Evolutionary conservation across 2,797 vertebrate genomes (phyloP), one percentile per base, ranked within the genome.

Genomic region (Hephaestus fuliginosus): DNA sequence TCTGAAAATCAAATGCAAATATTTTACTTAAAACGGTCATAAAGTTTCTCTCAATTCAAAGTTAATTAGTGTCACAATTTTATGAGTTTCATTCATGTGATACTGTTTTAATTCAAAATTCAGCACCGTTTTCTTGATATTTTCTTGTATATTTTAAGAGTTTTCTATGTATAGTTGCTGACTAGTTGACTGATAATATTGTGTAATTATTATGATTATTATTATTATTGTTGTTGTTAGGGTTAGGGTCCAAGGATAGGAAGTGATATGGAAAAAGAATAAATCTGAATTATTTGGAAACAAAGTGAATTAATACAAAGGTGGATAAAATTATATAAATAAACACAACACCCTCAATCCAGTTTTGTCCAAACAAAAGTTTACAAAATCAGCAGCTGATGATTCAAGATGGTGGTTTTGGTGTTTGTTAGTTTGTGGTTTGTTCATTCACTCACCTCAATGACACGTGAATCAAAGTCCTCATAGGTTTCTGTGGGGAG

Each of bases 381-480:
- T 36, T 14, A 67, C 3, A 43, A 20, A 25, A 9, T 13, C 39
- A 28, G 67, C 17, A 18, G 39, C 43, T 60, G 44, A 62, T 3
- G 22, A 22, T 39, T 60, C 9, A 39, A 18, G 52, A 30, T 13
- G 11, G 12, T 3, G 25, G 1, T 70, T 20, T 65, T 18, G 20
- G 12, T n/a, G n/a, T 7, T 4, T 25, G 11, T 58, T 10, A 36
- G 14, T 33, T 11, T 22, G 4, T 28, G 22, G 11, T 53, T 58
- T 61, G 25, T 63, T 69, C 18, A 7, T 15, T 58, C 3, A 86
- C 97, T 96, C 92, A 99, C 98, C 97, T 99, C 97, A 67, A 99
- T 96, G 84, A 99, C 91, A 57, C 97, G 95, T 1, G 97, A 90
- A 86, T 99, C 97, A 91, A 99, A 99, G 78, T 96, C 95, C 76